These are phyloP conservation scores for Ceratina australensis DNA, from an alignment of 1,140 invertebrate genomes.

Conservation along the genomic window DNA sequence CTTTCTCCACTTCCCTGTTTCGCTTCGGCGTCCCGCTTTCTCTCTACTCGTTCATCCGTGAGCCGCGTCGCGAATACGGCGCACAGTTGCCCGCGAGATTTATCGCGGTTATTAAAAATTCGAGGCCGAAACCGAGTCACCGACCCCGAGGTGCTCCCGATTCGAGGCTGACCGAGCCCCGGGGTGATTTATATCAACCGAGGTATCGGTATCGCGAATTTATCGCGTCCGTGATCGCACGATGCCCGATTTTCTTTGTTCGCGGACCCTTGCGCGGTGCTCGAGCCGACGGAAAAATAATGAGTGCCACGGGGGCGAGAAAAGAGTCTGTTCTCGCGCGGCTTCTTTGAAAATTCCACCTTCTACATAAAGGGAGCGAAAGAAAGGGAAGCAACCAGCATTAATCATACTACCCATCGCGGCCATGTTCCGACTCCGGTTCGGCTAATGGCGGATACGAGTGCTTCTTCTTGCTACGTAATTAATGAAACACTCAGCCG, in stretches of 20 bases:
- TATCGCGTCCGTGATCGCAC: constrained; percentile 25
- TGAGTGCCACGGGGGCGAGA: constrained; percentile 25
- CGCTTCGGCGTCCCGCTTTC: background rate
- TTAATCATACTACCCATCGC: constrained; percentile 33
- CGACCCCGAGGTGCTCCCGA: background rate
- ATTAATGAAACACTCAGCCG: constrained; percentile 6
- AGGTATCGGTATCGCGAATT: background rate
- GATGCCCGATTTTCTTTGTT: constrained; percentile 22
- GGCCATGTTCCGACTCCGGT: constrained; percentile 35
- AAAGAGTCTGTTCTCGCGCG: constrained; percentile 4
- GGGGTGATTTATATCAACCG: constrained; percentile 21
- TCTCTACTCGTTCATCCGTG: too few species aligned
- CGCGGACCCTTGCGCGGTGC: constrained; percentile 10
- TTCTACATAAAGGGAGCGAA: background rate
- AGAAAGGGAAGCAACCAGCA: background rate
- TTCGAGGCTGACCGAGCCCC: background rate
- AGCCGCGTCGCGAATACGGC: background rate
- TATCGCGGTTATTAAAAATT: constrained; percentile 41
- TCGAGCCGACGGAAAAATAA: constrained; percentile 48
- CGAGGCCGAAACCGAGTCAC: background rate
- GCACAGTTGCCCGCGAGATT: background rate
- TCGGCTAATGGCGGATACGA: background rate
- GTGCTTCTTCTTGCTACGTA: background rate
- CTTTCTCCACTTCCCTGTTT: background rate
- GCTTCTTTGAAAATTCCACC: constrained; percentile 11